Base-by-base conservation (phyloP, 2,888 invertebrate genomes). In the Mesorhabditis sp. region DNA sequence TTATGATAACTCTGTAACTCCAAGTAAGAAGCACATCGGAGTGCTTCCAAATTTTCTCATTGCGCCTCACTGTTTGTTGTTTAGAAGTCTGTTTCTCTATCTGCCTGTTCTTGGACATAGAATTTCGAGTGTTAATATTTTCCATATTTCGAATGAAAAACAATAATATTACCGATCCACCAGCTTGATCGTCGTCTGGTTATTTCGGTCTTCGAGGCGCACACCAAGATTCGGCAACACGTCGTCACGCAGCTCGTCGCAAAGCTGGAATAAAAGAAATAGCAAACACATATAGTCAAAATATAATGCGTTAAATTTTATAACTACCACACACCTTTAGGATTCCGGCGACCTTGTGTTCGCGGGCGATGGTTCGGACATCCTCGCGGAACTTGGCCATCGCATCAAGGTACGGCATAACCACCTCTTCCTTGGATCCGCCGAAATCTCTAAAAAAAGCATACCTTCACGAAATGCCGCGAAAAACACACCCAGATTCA, bases 161-260 rank as follows among this genome's bases (percentile, higher is more conserved):
- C 50, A 7, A 50, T 2, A 7, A 13, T 50, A 50, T 50, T 15
- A 62, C 63, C 90, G 90, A 85, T 94, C 93, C 0, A 95, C 93
- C 70, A 96, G 88, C 87, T 97, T 97, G 3, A 97, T 91, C 1
- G 91, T 91, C 65, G 91, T 90, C 41, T 82, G 79, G 0, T 67
- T 67, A 87, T 86, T 86, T 84, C 78, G 67, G 45, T 81, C 98
- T 87, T 98, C 97, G 6, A 98, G 89, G 4, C 96, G 89, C 4
- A 98, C 94, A 13, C 98, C 97, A 42, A 96, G 89, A 79, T 91
- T 91, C 0, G 97, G 96, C 78, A 98, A 88, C 67, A 92, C 89
- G 67, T 91, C 90, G 87, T 98, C 96, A 1, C 98, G 89, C 61
- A 98, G 88, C 69, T 87, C 88, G 87, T 98, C 98, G 87, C 97